Base-by-base conservation (phyloP, 2,888 invertebrate species). In the Anoncus sp. region DNA sequence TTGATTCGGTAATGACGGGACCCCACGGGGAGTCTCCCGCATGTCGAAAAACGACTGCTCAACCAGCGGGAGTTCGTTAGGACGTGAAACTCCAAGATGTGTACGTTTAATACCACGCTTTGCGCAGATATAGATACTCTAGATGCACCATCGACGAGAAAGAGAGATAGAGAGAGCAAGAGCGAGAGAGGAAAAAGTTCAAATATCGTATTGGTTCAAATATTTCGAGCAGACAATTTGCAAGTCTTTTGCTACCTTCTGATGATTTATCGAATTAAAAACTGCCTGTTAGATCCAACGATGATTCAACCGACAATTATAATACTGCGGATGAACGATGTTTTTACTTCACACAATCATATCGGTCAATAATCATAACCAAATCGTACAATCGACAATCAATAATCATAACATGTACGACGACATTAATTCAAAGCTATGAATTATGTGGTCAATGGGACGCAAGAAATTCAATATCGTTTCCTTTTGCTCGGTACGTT, bases 1-100 rank as follows among this genome's bases (percentile, higher is more conserved):
- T 86, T 87, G 85, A 85, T 85, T 85, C 85, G 83, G 84, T 87
- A 87, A 87, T 87, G 86, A 85, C 80, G 85, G 71, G 76, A 78
- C 85, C 57, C 87, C 57, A 69, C 85, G 81, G 85, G 87, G 86
- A 78, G 85, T 80, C 84, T 75, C 67, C 71, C 27, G 77, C 75
- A 62, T 66, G 70, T 76, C 77, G 75, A 55, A 83, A 80, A 85
- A 84, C 81, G 85, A 77, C 76, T 79, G 77, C 63, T 74, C 76
- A 73, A 82, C n/a, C 86, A 82, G 85, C 85, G 75, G 85, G 86
- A 82, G 87, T 85, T 86, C 87, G 85, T 87, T 86, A 87, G 81
- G 66, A 77, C 60, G 53, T 70, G 69, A 65, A 70, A 71, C 57
- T 67, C 12, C 16, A 49, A 55, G 40, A 51, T 63, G 62, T 20